Conservation (phyloP, 2,888 invertebrate species). For the Lasiommata megera region DNA sequence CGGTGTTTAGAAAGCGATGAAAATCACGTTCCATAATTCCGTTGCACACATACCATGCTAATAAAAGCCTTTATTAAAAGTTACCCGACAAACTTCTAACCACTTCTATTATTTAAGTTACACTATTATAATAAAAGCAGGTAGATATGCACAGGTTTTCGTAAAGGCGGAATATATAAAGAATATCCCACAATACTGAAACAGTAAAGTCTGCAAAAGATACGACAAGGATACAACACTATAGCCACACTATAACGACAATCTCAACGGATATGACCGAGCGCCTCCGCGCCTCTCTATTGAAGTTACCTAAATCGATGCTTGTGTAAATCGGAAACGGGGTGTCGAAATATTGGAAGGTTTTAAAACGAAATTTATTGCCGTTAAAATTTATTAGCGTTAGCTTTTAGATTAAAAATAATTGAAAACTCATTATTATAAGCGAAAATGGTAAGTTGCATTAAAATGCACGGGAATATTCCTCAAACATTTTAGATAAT, state of each 20-base stretch:
- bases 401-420: neutral
- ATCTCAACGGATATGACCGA: neutral
- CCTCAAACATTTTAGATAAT: no score
- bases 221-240: neutral
- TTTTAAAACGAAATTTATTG: constrained; percentile 1
- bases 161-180: neutral
- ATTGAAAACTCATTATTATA: neutral
- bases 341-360: neutral
- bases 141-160: no score
- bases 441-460: neutral
- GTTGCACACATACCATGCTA: no score
- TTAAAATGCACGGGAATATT: no score
- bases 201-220: neutral
- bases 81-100: no score
- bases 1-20: no score
- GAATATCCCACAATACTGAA: neutral
- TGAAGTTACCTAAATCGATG: neutral
- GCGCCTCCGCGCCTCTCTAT: neutral
- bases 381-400: no score
- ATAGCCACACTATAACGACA: neutral
- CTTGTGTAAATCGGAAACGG: neutral
- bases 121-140: no score
- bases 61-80: no score
- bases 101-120: no score
- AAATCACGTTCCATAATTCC: no score